A percentile compares a stretch with the other conserved stretches of the same genome.
These are phyloP conservation scores for Hermodice carunculata DNA, from an alignment of 2,888 invertebrate species.

Conservation along the genomic window DNA sequence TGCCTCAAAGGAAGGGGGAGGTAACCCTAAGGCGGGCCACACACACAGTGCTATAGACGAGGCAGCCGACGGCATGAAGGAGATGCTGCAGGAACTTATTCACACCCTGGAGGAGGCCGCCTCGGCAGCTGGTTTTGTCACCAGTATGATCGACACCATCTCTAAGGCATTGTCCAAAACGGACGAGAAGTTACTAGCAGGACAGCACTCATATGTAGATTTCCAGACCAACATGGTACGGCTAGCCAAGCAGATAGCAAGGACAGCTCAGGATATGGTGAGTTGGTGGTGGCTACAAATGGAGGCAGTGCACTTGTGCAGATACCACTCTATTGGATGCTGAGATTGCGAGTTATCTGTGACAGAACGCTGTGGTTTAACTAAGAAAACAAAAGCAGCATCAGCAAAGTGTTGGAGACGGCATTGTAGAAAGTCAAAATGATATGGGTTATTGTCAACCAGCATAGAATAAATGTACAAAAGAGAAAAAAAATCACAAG, in stretches of 20 bases:
- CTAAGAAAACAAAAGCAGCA: too few species aligned
- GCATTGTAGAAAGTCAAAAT: too few species aligned
- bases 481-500: too few species aligned
- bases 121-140: constrained; percentile 90
- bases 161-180: constrained; percentile 78
- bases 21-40: constrained; percentile 87
- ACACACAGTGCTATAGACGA: constrained; percentile 89
- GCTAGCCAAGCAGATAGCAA: constrained; percentile 92
- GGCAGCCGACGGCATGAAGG: constrained; percentile 80
- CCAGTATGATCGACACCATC: constrained; percentile 89
- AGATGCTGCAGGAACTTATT: constrained; percentile 83
- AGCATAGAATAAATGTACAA: too few species aligned
- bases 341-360: too few species aligned
- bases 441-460: too few species aligned
- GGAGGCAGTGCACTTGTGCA: too few species aligned
- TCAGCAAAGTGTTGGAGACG: too few species aligned
- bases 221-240: constrained; percentile 98
- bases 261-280: constrained; percentile 83
- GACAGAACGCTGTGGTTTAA: too few species aligned
- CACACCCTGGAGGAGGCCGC: constrained; percentile 79
- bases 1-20: constrained; percentile 89
- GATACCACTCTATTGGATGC: too few species aligned
- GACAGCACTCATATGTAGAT: constrained; percentile 81
- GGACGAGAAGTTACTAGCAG: constrained; percentile 38
- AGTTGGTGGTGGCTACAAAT: too few species aligned